Evolutionary conservation across 2,797 vertebrate species (phyloP).

Genomic region (Paedocypris micromegethes): DNA sequence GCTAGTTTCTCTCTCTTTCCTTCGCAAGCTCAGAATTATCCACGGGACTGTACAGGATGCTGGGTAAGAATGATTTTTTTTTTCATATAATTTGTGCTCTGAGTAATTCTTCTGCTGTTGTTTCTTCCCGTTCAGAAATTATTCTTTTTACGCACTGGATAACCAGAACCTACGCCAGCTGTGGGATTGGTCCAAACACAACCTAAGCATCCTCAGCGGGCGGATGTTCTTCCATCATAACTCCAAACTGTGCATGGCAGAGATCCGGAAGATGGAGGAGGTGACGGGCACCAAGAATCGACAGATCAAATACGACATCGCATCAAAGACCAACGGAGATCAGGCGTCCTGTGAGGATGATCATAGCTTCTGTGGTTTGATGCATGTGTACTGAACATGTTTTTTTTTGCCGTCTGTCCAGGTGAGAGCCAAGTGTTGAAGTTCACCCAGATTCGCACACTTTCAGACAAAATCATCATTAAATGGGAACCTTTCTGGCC

Average conservation of each 20-base stretch:
- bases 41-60: constrained; percentile 82
- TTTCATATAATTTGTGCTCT: neutral
- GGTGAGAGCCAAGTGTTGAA: constrained; percentile 85
- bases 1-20: constrained; percentile 91
- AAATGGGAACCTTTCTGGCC: constrained; percentile 95
- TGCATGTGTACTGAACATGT: neutral
- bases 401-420: constrained; percentile 51
- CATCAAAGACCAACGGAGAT: constrained; percentile 90
- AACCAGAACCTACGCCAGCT: constrained; percentile 95
- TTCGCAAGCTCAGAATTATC: constrained; percentile 88
- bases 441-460: constrained; percentile 79
- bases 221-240: constrained; percentile 96
- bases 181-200: constrained; percentile 99
- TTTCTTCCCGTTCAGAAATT: constrained; percentile 72
- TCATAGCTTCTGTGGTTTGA: neutral
- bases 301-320: constrained; percentile 83
- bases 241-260: constrained; percentile 89
- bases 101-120: no score
- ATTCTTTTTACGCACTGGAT: constrained; percentile 92
- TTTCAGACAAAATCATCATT: constrained; percentile 85
- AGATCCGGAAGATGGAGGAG: constrained; percentile 90
- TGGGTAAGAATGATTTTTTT: constrained; percentile 69
- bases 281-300: constrained; percentile 83
- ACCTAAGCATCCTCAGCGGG: constrained; percentile 83
- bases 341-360: constrained; percentile 89